Evolutionary conservation across 2,113 vertebrate species (phyloP), one percentile per base, ranked within the genome.

Genomic region (Echinops telfairi): DNA sequence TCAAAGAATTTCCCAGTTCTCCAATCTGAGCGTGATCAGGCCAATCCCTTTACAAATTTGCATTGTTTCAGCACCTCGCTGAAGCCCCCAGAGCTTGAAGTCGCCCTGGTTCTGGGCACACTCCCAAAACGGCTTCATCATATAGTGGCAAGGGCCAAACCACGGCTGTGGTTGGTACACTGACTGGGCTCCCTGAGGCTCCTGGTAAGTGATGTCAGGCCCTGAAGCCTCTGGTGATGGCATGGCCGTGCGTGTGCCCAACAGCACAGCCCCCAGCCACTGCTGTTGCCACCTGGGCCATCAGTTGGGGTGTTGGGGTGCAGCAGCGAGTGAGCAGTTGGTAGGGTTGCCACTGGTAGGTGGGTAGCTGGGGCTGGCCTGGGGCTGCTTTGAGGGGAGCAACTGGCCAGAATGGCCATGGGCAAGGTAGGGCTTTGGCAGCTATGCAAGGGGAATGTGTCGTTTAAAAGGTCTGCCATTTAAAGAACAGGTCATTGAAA

Each of bases 61-160:
- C 99, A 99, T 86, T 99, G 98, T 96, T 99, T 99, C 87, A 99
- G 98, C 23, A 99, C 99, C 60, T 99, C 99, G 0, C 98, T 98
- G 98, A 99, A 99, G 64, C 99, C 99, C 95, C 99, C 99, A 99
- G 36, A 99, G 99, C 68, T 99, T 99, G 53, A 99, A 94, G 96
- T 99, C 99, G 0, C 98, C 97, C 98, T 99, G 99, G 95, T 98
- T 99, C 98, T 99, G 99, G 1, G 99, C 99, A 75, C 99, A 99
- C 85, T 99, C 99, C 22, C 99, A 95, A 87, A 99, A 99, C 66
- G 99, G 99, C 71, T 98, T 99, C 31, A 99, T 98, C 95, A 99
- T 99, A 0, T 99, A 99, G 58, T 98, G 98, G 97, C 99, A 99
- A n/a, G 98, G 97, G 81, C 97, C 97, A 95, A 98, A 97, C 94